phyloP scores from a whole-genome alignment of 2,113 vertebrate species.

The Petaurus breviceps region DNA sequence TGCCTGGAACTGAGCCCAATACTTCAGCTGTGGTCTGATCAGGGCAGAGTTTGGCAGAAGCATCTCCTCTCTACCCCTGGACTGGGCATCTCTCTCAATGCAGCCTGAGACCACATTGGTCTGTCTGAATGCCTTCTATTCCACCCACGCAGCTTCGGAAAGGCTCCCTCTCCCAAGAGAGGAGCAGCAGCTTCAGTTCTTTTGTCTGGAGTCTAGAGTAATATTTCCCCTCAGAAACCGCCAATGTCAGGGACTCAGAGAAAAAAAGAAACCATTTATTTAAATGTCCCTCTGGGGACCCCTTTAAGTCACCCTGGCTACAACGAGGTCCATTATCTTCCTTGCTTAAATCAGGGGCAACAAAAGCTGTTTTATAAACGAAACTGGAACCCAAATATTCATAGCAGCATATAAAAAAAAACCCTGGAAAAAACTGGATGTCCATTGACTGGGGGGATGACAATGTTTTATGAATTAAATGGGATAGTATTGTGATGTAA shows the following conservation, averaged over 20 bases:
- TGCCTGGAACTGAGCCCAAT: background rate
- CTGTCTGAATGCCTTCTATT: background rate
- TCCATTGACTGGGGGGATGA: background rate
- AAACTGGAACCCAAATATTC: background rate
- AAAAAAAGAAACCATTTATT: background rate
- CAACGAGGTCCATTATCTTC: background rate
- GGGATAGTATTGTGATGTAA: background rate
- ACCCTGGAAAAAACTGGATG: background rate
- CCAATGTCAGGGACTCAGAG: background rate
- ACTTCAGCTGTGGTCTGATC: background rate
- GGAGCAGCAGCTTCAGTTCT: background rate
- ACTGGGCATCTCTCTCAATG: no score
- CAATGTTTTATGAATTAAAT: background rate
- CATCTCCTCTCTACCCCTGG: background rate
- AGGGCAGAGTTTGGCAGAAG: background rate
- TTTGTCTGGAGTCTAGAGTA: background rate
- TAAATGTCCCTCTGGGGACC: background rate
- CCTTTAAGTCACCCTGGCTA: background rate
- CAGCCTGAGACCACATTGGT: background rate
- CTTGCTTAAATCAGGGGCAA: background rate
- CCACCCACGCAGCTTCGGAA: background rate
- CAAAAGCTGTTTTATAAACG: background rate
- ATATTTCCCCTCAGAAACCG: background rate
- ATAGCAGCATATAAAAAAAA: background rate
- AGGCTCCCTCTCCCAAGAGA: background rate